These are phyloP conservation scores for Aegotheles bennettii DNA, from an alignment of 2,113 vertebrate genomes.

Conservation along the genomic window DNA sequence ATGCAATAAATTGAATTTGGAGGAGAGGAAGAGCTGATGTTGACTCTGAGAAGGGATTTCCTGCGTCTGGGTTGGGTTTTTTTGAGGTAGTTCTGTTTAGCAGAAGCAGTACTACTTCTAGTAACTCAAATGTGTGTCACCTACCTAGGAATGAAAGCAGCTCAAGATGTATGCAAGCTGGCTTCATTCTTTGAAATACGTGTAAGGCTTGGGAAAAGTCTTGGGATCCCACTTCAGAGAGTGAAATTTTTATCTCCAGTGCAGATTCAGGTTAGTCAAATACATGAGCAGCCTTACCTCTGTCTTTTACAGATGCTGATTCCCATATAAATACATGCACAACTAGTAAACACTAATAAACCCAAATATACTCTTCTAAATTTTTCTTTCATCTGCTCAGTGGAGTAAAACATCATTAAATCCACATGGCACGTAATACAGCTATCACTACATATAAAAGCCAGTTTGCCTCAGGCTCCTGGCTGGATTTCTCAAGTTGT, in stretches of 20 bases:
- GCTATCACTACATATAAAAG: neutral
- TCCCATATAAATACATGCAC: neutral
- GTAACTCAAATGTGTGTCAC: neutral
- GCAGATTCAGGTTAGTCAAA: neutral
- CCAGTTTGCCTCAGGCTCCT: neutral
- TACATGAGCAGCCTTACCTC: neutral
- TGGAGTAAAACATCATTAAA: neutral
- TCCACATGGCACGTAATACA: neutral
- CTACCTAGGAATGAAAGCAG: neutral
- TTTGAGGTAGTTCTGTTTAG: neutral
- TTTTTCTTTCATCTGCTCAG: neutral
- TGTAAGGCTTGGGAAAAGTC: neutral
- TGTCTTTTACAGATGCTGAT: neutral
- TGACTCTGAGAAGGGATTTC: neutral
- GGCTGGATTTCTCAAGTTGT: neutral
- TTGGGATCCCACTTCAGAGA: neutral
- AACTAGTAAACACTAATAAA: neutral
- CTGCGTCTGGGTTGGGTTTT: too few relatives aligned
- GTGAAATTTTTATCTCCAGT: neutral
- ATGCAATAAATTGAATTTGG: neutral
- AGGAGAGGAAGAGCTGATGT: neutral
- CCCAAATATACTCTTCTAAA: neutral
- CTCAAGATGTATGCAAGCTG: neutral
- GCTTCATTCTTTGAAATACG: conserved; percentile 20
- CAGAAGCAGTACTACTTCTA: neutral